phyloP scores from a whole-genome alignment of 1,140 invertebrate species.

The Sogatella furcifera region DNA sequence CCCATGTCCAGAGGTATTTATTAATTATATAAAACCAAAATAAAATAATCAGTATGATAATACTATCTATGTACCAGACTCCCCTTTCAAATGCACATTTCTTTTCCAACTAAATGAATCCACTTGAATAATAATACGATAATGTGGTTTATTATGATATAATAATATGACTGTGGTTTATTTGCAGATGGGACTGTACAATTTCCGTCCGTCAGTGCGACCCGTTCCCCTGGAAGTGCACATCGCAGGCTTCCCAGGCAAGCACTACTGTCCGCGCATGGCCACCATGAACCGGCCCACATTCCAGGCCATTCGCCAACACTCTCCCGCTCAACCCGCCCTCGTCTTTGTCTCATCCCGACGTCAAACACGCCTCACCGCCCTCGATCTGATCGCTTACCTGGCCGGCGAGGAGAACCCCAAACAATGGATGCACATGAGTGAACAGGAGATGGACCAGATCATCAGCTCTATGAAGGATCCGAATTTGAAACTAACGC shows the following conservation, averaged over 20 bases:
- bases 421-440: conserved; percentile 90
- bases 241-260: conserved; percentile 84
- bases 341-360: conserved; percentile 97
- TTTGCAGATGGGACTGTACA: conserved; percentile 77
- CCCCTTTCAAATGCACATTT: too few relatives aligned
- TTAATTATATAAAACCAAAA: too few relatives aligned
- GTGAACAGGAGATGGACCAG: conserved; percentile 67
- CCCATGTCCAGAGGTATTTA: too few relatives aligned
- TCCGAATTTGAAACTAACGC: conserved; percentile 82
- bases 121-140: too few relatives aligned
- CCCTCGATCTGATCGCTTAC: conserved; percentile 90
- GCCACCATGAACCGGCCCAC: conserved; percentile 99
- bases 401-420: conserved; percentile 84
- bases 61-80: too few relatives aligned
- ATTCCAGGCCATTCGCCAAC: conserved; percentile 87
- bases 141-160: too few relatives aligned
- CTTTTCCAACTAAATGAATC: too few relatives aligned
- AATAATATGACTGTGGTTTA: neutral
- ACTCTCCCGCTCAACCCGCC: conserved; percentile 82
- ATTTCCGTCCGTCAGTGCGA: conserved; percentile 93
- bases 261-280: conserved; percentile 99
- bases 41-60: too few relatives aligned
- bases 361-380: conserved; percentile 92
- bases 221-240: conserved; percentile 96
- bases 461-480: conserved; percentile 72